phyloP scores from a whole-genome alignment of 1,140 invertebrate species.

The Apis laboriosa region DNA sequence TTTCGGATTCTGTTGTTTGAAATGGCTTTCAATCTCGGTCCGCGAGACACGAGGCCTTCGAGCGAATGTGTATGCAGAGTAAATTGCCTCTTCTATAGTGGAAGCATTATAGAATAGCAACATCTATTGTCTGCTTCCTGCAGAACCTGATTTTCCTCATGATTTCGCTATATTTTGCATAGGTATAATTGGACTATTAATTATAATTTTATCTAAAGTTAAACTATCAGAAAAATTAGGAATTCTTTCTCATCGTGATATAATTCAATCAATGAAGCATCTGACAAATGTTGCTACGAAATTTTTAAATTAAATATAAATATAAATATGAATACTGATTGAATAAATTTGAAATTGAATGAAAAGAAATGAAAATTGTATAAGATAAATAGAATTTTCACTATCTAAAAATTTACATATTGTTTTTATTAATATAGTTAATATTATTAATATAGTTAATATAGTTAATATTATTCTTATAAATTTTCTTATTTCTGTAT shows the following conservation, averaged over 20 bases:
- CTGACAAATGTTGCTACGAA: neutral
- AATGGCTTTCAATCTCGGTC: constrained; percentile 12
- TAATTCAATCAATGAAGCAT: no score
- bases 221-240: no score
- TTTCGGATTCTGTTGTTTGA: neutral
- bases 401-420: no score
- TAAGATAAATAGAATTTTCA: no score
- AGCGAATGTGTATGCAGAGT: constrained; percentile 29
- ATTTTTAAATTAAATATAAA: no score
- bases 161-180: constrained; percentile 51
- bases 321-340: no score
- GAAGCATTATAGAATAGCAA: constrained; percentile 53
- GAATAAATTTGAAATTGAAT: no score
- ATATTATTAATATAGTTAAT: no score
- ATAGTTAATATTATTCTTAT: no score
- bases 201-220: neutral
- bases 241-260: neutral
- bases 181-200: neutral
- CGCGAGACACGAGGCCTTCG: neutral
- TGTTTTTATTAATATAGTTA: no score
- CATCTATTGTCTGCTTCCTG: constrained; percentile 47
- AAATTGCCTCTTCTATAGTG: constrained; percentile 53
- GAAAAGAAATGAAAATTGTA: no score
- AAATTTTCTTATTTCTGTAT: no score
- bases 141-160: constrained; percentile 31